Evolutionary conservation across 2,797 vertebrate genomes (phyloP), one percentile per base, ranked within the genome.

Genomic region (Pempheris klunzingeri): DNA sequence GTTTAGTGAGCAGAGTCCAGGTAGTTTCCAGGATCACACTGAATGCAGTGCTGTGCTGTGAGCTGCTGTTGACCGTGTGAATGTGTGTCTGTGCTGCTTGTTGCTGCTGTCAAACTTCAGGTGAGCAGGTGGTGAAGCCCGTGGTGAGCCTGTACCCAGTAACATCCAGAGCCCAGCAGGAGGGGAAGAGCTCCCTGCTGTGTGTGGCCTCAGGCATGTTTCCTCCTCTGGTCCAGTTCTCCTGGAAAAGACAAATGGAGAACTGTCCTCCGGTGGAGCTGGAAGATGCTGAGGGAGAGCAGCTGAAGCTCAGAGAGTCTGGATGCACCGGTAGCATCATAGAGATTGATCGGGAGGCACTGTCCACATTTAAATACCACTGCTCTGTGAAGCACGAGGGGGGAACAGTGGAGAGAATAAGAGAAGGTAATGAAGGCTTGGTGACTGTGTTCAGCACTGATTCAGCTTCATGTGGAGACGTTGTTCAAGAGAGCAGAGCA

Each of bases 121-220:
- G 7, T 53, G 2, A 55, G n/a, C 20, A 1, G 0, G 22, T 57
- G 3, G 30, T 71, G 76, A 39, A 53, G 30, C 83, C 86, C 0
- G 20, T 22, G 73, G 83, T 88, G 66, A 87, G 14, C 28, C 60
- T 70, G 60, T 87, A 73, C 78, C 68, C 70, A 1, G 70, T 53
- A 72, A 73, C 65, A 17, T 50, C 74, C 71, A 62, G n/a, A 1
- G 65, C 10, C 65, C 8, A 54, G 34, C 73, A 14, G 54, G 32
- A 65, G 66, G 53, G 41, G 43, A 52, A 9, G 20, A 71, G 38
- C 28, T 54, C 18, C 2, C 81, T 88, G 67, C 74, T 88, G 63
- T 88, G 83, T 46, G 8, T 63, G 74, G 84, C 87, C 71, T 82
- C 84, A 5, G 43, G 0, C 61, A 88, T 88, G 84, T 66, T 57